A percentile compares a stretch with the other conserved stretches of the same genome.
These are phyloP conservation scores for Empis stercorea DNA, from an alignment of 2,888 invertebrate genomes.

Conservation along the genomic window DNA sequence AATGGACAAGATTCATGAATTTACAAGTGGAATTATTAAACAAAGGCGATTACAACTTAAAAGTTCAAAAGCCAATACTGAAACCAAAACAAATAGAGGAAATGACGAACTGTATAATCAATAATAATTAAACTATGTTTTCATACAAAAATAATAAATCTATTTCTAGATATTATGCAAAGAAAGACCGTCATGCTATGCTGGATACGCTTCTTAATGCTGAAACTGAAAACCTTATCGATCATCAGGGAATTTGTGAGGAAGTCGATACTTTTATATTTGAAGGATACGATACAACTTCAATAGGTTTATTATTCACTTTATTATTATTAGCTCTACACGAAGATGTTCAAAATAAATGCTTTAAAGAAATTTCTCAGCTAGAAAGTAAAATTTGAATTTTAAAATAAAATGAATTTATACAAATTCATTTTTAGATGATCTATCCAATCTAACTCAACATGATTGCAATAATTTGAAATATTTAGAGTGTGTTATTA, in stretches of 20 bases:
- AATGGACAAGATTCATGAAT: conserved; percentile 33
- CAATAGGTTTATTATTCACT: conserved; percentile 39
- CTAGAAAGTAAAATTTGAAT: conserved; percentile 2
- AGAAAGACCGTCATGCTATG: conserved; percentile 39
- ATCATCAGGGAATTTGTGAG: conserved; percentile 42
- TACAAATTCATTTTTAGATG: conserved; percentile 13
- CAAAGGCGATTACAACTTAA: conserved; percentile 27
- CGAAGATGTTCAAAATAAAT: conserved; percentile 36
- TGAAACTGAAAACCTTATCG: conserved; percentile 38
- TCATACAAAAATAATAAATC: no score
- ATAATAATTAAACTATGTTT: no score
- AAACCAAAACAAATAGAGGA: no score
- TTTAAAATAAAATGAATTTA: no score
- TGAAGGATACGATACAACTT: conserved; percentile 52
- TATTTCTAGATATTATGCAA: conserved; percentile 5
- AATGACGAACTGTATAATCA: no score
- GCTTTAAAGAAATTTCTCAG: conserved; percentile 34
- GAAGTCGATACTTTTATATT: conserved; percentile 54
- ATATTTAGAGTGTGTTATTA: conserved; percentile 44
- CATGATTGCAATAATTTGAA: conserved; percentile 24
- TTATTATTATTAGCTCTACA: conserved; percentile 41
- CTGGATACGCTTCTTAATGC: conserved; percentile 43
- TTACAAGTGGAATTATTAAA: conserved; percentile 35
- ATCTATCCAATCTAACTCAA: conserved; percentile 15
- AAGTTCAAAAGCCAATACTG: neutral